Conservation (phyloP, 2,888 invertebrate genomes). For the Dryocosmus kuriphilus region DNA sequence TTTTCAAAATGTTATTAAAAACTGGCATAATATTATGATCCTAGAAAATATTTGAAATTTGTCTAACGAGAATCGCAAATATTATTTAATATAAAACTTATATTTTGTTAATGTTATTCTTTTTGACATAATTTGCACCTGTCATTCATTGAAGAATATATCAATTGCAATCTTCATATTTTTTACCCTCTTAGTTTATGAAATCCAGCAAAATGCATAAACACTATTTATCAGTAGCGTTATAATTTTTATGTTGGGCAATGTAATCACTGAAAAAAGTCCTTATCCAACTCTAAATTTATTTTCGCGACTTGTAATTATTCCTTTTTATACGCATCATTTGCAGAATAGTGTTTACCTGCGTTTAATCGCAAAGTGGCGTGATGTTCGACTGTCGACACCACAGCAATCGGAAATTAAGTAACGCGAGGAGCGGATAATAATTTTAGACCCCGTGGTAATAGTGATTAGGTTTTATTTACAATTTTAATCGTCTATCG, state of each 20-base stretch:
- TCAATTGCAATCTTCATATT: background rate
- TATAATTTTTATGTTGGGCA: background rate
- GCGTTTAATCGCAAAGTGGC: conserved; percentile 1
- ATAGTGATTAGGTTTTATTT: conserved; percentile 19
- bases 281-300: background rate
- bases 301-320: background rate
- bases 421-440: background rate
- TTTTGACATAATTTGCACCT: too few relatives aligned
- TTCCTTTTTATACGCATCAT: background rate
- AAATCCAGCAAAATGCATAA: background rate
- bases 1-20: too few relatives aligned
- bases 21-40: too few relatives aligned
- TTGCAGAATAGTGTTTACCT: conserved; percentile 2
- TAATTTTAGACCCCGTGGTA: background rate
- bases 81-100: too few relatives aligned
- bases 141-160: background rate
- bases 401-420: background rate
- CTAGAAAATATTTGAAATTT: too few relatives aligned
- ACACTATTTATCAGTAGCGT: background rate
- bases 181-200: background rate
- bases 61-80: too few relatives aligned
- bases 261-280: background rate
- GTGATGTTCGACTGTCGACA: background rate
- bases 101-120: too few relatives aligned
- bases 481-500: background rate